Conservation (phyloP, 1,140 invertebrate genomes). For the Radopholus similis region DNA sequence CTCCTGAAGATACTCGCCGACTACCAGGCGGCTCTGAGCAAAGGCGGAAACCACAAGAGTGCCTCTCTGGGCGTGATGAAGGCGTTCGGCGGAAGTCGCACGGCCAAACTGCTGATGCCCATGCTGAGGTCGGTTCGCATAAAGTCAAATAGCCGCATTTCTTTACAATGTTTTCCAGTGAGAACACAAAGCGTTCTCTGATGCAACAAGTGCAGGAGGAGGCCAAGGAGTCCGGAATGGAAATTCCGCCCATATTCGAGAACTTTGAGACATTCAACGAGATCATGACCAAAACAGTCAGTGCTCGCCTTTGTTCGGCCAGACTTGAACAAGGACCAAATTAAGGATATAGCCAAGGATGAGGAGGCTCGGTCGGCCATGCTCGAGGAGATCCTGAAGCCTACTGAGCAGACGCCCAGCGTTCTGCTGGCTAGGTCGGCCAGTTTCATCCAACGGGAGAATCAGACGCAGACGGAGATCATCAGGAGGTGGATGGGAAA, state of each 20-base stretch:
- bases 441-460: constrained; percentile 40
- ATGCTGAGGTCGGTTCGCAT: constrained; percentile 26
- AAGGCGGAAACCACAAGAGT: constrained; percentile 52
- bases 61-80: constrained; percentile 60
- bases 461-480: constrained; percentile 48
- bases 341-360: constrained; percentile 29
- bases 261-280: constrained; percentile 41
- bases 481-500: constrained; percentile 35
- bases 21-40: constrained; percentile 58
- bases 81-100: constrained; percentile 50
- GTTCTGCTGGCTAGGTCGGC: not conserved
- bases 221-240: constrained; percentile 55
- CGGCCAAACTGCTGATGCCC: constrained; percentile 56
- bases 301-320: not conserved
- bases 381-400: constrained; percentile 43
- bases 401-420: constrained; percentile 19
- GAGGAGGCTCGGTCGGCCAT: constrained; percentile 32
- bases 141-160: constrained; percentile 3
- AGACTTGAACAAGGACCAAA: not conserved
- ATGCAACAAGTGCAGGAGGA: constrained; percentile 59
- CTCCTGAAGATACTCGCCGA: constrained; percentile 55
- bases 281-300: constrained; percentile 9
- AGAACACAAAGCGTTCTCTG: constrained; percentile 46
- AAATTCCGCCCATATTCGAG: constrained; percentile 56
- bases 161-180: constrained; percentile 43